Conservation (phyloP, 2,888 invertebrate genomes). For the Chrysolina oricalcia region DNA sequence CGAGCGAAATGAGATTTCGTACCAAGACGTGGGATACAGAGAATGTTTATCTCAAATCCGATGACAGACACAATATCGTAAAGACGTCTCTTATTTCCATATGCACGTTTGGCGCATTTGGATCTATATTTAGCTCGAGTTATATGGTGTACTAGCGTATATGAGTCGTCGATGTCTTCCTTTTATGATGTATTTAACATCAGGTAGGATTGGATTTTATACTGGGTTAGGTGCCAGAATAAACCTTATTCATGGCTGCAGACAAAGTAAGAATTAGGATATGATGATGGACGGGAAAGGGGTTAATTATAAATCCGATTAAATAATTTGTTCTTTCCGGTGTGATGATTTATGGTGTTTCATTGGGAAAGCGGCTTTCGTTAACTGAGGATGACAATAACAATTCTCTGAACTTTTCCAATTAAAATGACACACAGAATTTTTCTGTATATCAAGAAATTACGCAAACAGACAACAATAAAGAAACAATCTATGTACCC, state of each 20-base stretch:
- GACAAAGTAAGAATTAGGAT: background rate
- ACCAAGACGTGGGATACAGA: conserved; percentile 24
- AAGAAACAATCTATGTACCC: no score
- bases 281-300: background rate
- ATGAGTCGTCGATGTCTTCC: conserved; percentile 7
- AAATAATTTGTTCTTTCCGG: no score
- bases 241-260: background rate
- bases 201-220: background rate
- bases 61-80: conserved; percentile 42
- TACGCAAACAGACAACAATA: no score
- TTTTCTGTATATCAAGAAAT: no score
- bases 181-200: conserved; percentile 8
- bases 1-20: conserved; percentile 14
- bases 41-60: conserved; percentile 29
- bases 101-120: conserved; percentile 41
- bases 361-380: no score
- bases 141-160: conserved; percentile 23
- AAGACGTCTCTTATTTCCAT: conserved; percentile 41
- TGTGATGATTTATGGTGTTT: no score
- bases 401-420: no score
- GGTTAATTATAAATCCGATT: background rate
- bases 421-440: no score
- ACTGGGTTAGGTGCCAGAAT: conserved; percentile 11
- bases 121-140: conserved; percentile 49
- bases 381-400: no score